These are phyloP conservation scores for Coelopa pilipes DNA, from an alignment of 2,888 invertebrate species.

Conservation along the genomic window DNA sequence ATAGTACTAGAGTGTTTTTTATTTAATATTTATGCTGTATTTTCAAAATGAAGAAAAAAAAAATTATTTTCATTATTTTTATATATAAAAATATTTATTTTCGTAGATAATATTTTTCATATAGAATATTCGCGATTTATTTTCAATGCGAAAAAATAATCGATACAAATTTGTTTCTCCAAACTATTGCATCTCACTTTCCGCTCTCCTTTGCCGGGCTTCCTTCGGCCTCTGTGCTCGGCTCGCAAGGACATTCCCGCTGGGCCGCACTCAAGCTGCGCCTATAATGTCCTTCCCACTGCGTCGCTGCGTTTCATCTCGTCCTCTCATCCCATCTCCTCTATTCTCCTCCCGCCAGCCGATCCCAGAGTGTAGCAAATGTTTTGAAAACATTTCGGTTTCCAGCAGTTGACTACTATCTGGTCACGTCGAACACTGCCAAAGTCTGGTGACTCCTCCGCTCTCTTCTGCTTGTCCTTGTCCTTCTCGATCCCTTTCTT, in stretches of 20 bases:
- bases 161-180: too few relatives aligned
- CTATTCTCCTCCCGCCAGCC: conserved; percentile 26
- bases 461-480: conserved; percentile 18
- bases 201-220: not conserved
- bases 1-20: too few relatives aligned
- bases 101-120: too few relatives aligned
- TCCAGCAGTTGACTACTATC: conserved; percentile 41
- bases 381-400: conserved; percentile 48
- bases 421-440: conserved; percentile 34
- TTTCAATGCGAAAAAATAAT: too few relatives aligned
- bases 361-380: conserved; percentile 29
- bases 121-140: too few relatives aligned
- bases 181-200: not conserved
- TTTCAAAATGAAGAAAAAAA: too few relatives aligned
- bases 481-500: conserved; percentile 36
- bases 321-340: not conserved
- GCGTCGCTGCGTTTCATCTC: conserved; percentile 32
- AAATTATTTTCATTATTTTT: too few relatives aligned
- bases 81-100: too few relatives aligned
- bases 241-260: conserved; percentile 42
- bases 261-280: conserved; percentile 41
- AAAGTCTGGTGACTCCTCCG: conserved; percentile 4
- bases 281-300: conserved; percentile 42
- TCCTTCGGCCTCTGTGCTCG: not conserved
- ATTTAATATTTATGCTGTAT: too few relatives aligned